phyloP scores from a whole-genome alignment of 2,888 invertebrate species.

The Napeogenes inachia region DNA sequence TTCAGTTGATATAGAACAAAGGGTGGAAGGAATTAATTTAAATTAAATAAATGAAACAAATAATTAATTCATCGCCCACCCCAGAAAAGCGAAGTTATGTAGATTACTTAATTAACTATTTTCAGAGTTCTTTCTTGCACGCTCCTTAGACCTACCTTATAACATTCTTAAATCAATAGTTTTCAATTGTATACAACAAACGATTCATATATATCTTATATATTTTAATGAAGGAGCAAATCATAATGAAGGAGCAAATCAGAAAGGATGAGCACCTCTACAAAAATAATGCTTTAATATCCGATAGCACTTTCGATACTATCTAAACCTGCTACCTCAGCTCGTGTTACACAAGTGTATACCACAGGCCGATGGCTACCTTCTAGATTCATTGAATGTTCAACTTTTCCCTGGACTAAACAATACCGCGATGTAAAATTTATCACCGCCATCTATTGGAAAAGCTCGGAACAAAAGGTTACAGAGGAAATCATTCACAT shows the following conservation, averaged over 20 bases:
- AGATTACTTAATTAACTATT: too few relatives aligned
- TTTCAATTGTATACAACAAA: too few relatives aligned
- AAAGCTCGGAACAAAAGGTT: not conserved
- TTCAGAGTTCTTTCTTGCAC: too few relatives aligned
- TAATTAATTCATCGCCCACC: too few relatives aligned
- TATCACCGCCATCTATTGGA: not conserved
- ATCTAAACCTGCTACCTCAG: not conserved
- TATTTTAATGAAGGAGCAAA: not conserved
- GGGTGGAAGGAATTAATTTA: too few relatives aligned
- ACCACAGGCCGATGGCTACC: not conserved
- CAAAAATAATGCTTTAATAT: conserved; percentile 4
- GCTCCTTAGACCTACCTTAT: too few relatives aligned
- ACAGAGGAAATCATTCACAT: too few relatives aligned
- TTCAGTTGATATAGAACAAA: too few relatives aligned
- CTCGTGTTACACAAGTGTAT: not conserved
- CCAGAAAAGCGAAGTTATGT: too few relatives aligned
- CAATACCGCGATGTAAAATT: not conserved
- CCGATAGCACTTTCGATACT: conserved; percentile 2
- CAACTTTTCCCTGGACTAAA: not conserved
- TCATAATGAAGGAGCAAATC: conserved; percentile 3
- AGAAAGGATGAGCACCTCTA: conserved; percentile 3
- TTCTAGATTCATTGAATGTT: not conserved
- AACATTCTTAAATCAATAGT: too few relatives aligned
- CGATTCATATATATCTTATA: too few relatives aligned
- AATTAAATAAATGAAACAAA: too few relatives aligned